phyloP scores from a whole-genome alignment of 92 coral and sea anemone genomes.

The Pocillopora grandis region DNA sequence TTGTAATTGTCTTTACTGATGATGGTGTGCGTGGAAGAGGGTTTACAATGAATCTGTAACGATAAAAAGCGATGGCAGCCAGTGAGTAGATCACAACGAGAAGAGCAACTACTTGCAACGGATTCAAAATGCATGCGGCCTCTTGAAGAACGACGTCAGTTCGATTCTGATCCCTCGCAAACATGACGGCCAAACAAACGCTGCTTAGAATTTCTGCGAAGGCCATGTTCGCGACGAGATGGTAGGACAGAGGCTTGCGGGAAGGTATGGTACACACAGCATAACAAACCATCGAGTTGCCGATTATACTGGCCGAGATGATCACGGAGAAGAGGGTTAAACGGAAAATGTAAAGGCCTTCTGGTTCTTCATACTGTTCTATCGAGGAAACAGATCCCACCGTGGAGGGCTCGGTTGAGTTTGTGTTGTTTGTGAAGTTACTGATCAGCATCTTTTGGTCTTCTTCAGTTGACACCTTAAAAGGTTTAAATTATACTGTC shows the following conservation, averaged over 20 bases:
- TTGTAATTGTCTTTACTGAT: constrained; percentile 11
- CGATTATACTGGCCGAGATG: constrained; percentile 45
- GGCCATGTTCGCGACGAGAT: constrained; percentile 62
- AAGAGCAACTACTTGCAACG: constrained; percentile 37
- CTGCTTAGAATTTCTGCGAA: constrained; percentile 55
- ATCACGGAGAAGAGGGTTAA: constrained; percentile 35
- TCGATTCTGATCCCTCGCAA: constrained; percentile 6
- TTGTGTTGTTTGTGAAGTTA: not conserved
- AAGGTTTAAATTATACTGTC: not conserved
- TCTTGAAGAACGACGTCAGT: not conserved
- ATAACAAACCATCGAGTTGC: constrained; percentile 53
- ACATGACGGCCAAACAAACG: constrained; percentile 43
- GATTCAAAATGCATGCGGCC: constrained; percentile 41
- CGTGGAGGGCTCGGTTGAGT: not conserved
- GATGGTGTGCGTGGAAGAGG: constrained; percentile 18
- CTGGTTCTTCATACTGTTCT: constrained; percentile 38
- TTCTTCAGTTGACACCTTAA: not conserved
- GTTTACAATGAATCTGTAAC: constrained; percentile 34
- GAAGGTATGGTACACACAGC: constrained; percentile 32
- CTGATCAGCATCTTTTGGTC: not conserved
- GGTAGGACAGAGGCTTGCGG: constrained; percentile 60
- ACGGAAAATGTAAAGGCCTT: constrained; percentile 36
- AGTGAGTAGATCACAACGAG: constrained; percentile 52
- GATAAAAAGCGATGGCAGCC: constrained; percentile 56
- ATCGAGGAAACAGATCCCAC: not conserved